Conservation (phyloP, 1,140 invertebrate species). For the Pollicipes pollicipes region DNA sequence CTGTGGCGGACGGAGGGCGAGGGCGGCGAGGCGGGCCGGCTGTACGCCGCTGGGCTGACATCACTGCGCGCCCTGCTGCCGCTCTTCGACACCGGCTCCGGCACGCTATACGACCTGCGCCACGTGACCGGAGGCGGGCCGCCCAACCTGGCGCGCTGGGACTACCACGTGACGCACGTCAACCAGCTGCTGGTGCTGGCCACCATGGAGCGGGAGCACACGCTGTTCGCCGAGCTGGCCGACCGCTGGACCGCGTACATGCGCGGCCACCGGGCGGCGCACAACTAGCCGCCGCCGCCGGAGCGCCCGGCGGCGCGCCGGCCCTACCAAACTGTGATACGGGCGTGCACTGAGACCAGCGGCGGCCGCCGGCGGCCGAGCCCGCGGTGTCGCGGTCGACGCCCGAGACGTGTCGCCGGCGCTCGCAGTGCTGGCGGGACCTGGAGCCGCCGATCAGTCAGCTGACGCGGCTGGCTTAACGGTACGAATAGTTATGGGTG, state of each 20-base stretch:
- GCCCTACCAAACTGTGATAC: too few species aligned
- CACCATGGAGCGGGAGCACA: slow-evolving; percentile 60
- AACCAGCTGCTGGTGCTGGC: slow-evolving; percentile 82
- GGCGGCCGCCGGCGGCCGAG: too few species aligned
- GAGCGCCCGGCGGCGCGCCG: too few species aligned
- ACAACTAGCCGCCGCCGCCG: slow-evolving; percentile 51
- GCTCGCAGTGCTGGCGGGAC: too few species aligned
- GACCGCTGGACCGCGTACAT: slow-evolving; percentile 90
- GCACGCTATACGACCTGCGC: slow-evolving; percentile 89
- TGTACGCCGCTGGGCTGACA: slow-evolving; percentile 70
- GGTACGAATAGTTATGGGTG: too few species aligned
- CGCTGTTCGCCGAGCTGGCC: slow-evolving; percentile 63
- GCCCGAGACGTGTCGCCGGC: too few species aligned
- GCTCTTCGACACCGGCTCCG: slow-evolving; percentile 86
- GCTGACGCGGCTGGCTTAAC: too few species aligned
- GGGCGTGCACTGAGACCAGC: too few species aligned
- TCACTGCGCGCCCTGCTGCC: slow-evolving; percentile 77
- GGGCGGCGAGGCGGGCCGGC: slow-evolving; percentile 44
- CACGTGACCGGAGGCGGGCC: slow-evolving; percentile 69
- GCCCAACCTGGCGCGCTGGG: slow-evolving; percentile 81
- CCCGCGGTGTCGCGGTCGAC: too few species aligned
- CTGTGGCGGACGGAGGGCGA: slow-evolving; percentile 37
- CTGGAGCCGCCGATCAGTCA: too few species aligned
- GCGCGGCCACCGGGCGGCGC: slow-evolving; percentile 77
- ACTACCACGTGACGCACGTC: slow-evolving; percentile 96